Percentiles rank a stretch among this genome's conserved stretches.
Conservation (phyloP, 1,140 invertebrate genomes). For the Chlorops oryzae region DNA sequence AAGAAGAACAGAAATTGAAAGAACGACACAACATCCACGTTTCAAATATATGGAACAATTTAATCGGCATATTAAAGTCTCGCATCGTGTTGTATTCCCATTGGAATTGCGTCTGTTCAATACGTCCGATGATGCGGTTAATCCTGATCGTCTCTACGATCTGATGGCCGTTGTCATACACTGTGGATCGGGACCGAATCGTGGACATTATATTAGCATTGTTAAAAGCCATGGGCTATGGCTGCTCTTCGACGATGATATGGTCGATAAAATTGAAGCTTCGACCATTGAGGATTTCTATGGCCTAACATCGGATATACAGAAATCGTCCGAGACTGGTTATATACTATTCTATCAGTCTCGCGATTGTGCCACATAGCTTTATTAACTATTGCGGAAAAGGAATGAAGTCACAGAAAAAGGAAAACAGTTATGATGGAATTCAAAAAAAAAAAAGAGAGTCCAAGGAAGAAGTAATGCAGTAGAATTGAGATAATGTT, state of each 20-base stretch:
- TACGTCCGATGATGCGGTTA: conserved; percentile 96
- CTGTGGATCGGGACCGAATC: conserved; percentile 96
- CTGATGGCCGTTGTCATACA: conserved; percentile 98
- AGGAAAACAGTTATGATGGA: too few species aligned
- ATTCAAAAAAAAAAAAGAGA: too few species aligned
- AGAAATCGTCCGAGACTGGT: conserved; percentile 98
- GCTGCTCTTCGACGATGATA: conserved; percentile 99
- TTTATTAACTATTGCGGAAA: too few species aligned
- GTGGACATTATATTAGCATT: conserved; percentile 99
- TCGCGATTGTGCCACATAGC: conserved; percentile 58
- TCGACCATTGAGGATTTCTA: conserved; percentile 99
- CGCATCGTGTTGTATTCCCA: conserved; percentile 97
- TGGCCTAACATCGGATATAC: conserved; percentile 94
- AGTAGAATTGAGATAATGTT: too few species aligned
- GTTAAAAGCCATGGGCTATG: conserved; percentile 99
- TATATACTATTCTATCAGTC: conserved; percentile 99
- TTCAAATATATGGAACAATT: conserved; percentile 99
- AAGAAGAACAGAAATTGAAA: too few species aligned
- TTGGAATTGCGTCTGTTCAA: conserved; percentile 96
- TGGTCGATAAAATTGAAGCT: conserved; percentile 99
- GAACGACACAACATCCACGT: too few species aligned
- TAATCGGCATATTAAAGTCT: conserved; percentile 97
- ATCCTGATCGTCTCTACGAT: conserved; percentile 96
- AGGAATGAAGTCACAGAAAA: too few species aligned
- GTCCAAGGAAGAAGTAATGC: too few species aligned